phyloP scores from a whole-genome alignment of 1,140 invertebrate species.

The Drosophila tani region DNA sequence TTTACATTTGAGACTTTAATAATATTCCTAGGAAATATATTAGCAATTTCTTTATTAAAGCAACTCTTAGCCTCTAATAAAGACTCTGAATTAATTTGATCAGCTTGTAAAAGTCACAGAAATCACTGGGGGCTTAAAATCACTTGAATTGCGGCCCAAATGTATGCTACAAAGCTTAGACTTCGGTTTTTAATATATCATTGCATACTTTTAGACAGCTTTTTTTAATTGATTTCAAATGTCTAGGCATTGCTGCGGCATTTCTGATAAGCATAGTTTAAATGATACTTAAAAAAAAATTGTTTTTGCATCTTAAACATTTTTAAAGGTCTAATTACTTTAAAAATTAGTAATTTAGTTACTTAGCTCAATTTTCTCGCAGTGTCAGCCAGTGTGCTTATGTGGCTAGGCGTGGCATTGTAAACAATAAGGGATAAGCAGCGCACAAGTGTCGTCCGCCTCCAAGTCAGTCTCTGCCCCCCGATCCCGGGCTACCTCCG shows the following conservation, averaged over 20 bases:
- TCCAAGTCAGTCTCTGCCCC: slow-evolving; percentile 29
- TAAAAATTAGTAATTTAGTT: no score
- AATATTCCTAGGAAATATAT: not conserved
- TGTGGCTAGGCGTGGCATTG: slow-evolving; percentile 71
- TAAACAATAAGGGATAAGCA: slow-evolving; percentile 80
- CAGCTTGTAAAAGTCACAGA: no score
- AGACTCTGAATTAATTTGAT: no score
- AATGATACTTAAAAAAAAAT: not conserved
- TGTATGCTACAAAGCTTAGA: no score
- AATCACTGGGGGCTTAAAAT: no score
- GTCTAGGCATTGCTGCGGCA: no score
- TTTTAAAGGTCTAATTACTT: no score
- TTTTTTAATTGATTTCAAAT: not conserved
- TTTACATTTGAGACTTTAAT: not conserved
- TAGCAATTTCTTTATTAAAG: no score
- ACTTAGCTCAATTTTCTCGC: not conserved
- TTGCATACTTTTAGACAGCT: not conserved
- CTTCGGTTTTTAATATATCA: not conserved
- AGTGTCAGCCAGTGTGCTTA: slow-evolving; percentile 31
- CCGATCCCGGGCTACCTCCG: not conserved
- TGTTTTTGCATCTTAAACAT: no score
- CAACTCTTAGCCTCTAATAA: no score
- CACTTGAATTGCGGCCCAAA: no score
- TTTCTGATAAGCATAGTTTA: no score
- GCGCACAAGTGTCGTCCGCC: slow-evolving; percentile 74